Conservation (phyloP, 2,113 vertebrate species). For the Pardalotus punctatus region DNA sequence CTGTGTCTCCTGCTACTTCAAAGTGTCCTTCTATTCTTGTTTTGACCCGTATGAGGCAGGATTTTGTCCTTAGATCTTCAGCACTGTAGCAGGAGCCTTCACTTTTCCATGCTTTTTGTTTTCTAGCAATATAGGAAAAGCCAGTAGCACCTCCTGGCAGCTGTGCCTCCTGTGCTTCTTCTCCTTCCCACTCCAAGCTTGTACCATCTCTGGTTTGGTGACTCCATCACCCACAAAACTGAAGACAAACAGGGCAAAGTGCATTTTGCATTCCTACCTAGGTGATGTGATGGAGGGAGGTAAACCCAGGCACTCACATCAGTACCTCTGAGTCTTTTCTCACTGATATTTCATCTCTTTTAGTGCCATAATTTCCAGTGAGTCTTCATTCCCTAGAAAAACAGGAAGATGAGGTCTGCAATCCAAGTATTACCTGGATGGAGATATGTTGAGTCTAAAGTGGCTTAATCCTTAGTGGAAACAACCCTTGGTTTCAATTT, state of each 20-base stretch:
- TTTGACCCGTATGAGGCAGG: not conserved
- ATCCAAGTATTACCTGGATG: not conserved
- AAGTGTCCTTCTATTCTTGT: not conserved
- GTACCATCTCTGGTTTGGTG: not conserved
- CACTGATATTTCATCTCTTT: not conserved
- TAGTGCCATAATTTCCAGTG: not conserved
- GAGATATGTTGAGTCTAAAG: fast-evolving
- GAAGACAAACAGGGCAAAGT: not conserved
- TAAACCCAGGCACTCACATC: not conserved
- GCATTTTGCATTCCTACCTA: not conserved
- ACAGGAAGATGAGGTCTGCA: not conserved
- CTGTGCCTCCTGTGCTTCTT: not conserved
- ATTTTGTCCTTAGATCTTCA: not conserved
- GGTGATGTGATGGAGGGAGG: not conserved
- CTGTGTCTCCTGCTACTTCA: not conserved
- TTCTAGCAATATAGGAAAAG: not conserved
- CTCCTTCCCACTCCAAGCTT: not conserved
- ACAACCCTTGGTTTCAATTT: not conserved
- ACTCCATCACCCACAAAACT: not conserved
- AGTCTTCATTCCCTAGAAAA: not conserved
- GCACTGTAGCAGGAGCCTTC: not conserved
- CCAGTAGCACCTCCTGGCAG: not conserved
- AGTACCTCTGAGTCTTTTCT: not conserved
- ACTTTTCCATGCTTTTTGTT: not conserved
- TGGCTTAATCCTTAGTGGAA: not conserved